phyloP scores from a whole-genome alignment of 1,140 invertebrate genomes.

The Galleria mellonella region DNA sequence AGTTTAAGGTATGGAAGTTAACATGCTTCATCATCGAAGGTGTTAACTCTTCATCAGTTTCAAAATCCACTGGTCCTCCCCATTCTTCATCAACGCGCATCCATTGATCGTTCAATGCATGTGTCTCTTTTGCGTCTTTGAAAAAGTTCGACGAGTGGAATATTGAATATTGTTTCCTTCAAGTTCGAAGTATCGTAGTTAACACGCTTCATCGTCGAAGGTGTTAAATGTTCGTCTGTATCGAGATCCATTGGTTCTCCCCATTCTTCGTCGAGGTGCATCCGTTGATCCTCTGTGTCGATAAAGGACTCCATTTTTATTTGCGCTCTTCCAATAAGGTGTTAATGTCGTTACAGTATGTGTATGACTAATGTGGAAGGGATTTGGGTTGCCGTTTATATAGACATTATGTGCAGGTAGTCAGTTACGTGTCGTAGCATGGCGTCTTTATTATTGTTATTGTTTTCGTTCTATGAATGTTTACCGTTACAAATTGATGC shows the following conservation, averaged over 20 bases:
- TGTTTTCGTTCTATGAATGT: no score
- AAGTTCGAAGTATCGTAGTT: slow-evolving; percentile 44
- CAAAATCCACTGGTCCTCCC: slow-evolving; percentile 51
- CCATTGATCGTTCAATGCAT: slow-evolving; percentile 61
- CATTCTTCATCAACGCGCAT: slow-evolving; percentile 44
- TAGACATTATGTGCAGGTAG: no score
- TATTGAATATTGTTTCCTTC: slow-evolving; percentile 34
- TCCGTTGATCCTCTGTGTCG: no score
- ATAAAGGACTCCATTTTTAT: no score
- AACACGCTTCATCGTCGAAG: slow-evolving; percentile 28
- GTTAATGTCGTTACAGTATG: no score
- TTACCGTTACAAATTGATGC: no score
- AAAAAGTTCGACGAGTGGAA: slow-evolving; percentile 52
- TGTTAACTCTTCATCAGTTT: slow-evolving; percentile 40
- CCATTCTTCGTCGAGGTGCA: slow-evolving; percentile 47
- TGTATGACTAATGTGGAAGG: no score
- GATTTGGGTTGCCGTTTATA: no score
- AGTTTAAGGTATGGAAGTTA: slow-evolving; percentile 40
- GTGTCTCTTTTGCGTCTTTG: slow-evolving; percentile 43
- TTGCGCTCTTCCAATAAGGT: no score
- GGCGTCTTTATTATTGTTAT: no score
- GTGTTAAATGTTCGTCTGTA: slow-evolving; percentile 35
- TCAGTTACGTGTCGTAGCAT: no score
- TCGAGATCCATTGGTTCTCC: slow-evolving; percentile 52
- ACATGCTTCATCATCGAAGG: slow-evolving; percentile 26